Percentiles rank a stretch among this genome's conserved stretches.
These are phyloP conservation scores for Lepidothrix coronata DNA, from an alignment of 2,113 vertebrate genomes.

Conservation along the genomic window DNA sequence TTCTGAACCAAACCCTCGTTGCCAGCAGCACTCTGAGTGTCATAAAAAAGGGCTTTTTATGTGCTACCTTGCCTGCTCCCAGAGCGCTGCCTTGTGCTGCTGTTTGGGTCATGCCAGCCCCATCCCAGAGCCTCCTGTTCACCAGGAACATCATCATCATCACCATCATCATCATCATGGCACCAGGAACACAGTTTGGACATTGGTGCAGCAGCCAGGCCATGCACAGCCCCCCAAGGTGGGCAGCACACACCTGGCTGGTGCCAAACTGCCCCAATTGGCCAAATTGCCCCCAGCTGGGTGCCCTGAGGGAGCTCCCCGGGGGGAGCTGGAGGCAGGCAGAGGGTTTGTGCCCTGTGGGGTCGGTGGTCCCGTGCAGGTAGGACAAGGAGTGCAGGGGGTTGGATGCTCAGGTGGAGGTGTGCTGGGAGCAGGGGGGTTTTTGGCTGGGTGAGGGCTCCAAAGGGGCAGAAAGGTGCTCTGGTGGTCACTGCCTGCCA, in stretches of 20 bases:
- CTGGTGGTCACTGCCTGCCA: not conserved
- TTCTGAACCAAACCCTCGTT: not conserved
- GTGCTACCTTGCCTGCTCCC: fast-evolving
- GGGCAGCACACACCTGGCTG: not conserved
- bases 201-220: fast-evolving
- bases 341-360: not conserved
- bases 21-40: not conserved
- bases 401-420: too few species aligned
- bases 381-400: not conserved
- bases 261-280: not conserved
- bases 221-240: not conserved
- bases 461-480: not conserved
- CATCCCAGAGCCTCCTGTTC: not conserved
- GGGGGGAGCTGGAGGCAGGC: fast-evolving
- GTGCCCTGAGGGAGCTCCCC: fast-evolving
- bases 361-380: not conserved
- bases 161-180: too few species aligned
- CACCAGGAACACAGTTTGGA: fast-evolving
- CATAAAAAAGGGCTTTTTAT: not conserved
- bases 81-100: not conserved
- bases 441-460: not conserved
- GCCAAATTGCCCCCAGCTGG: not conserved
- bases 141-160: too few species aligned
- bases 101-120: not conserved
- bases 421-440: not conserved